These are phyloP conservation scores for Lithophane socia DNA, from an alignment of 2,888 invertebrate species.

Conservation along the genomic window DNA sequence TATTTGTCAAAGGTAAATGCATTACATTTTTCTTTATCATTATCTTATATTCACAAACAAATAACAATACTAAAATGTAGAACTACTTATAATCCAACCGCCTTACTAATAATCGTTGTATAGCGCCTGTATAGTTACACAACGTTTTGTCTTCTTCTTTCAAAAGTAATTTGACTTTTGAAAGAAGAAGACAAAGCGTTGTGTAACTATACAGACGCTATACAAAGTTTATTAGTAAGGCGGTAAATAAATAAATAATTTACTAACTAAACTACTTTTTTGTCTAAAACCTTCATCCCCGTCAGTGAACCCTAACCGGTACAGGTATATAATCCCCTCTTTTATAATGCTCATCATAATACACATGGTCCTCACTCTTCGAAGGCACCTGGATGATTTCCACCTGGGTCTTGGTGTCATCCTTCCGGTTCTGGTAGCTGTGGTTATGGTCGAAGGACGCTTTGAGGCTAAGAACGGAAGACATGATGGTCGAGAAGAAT, in stretches of 20 bases:
- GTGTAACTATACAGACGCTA: too few species aligned
- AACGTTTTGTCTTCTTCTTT: too few species aligned
- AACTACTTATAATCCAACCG: background rate
- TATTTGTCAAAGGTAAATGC: background rate
- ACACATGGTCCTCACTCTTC: slow-evolving; percentile 81
- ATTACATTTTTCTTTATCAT: too few species aligned
- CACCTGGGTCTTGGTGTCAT: slow-evolving; percentile 82
- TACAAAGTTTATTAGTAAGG: too few species aligned
- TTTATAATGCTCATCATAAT: slow-evolving; percentile 84
- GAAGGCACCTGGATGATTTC: slow-evolving; percentile 85
- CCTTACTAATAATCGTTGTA: too few species aligned
- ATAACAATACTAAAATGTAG: background rate
- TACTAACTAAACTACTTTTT: too few species aligned
- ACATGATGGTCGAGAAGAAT: slow-evolving; percentile 89
- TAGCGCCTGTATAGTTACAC: too few species aligned
- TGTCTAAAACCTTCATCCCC: background rate
- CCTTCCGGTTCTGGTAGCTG: slow-evolving; percentile 80
- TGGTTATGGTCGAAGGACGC: slow-evolving; percentile 86
- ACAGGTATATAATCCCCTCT: slow-evolving; percentile 73
- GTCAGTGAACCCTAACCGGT: slow-evolving; percentile 48
- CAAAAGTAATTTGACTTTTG: too few species aligned
- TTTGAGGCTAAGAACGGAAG: slow-evolving; percentile 91
- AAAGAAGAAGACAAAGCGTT: too few species aligned
- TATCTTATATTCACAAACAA: background rate
- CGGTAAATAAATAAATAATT: background rate